Conservation (phyloP, 2,888 invertebrate species). For the Chaitophorus viminalis region DNA sequence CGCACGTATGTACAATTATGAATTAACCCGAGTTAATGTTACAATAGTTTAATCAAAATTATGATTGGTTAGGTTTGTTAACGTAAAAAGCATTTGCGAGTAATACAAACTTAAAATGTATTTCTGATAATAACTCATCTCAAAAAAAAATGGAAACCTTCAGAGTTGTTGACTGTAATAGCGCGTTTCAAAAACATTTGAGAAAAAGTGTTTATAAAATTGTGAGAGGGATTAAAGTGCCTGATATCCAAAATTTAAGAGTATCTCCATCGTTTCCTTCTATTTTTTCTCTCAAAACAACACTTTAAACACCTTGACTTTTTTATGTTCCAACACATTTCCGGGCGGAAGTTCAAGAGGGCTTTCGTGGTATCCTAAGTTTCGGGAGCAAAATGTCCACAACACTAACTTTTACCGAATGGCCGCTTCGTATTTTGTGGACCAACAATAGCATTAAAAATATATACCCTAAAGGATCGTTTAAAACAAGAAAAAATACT, state of each 20-base stretch:
- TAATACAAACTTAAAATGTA: no score
- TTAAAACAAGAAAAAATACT: slow-evolving; percentile 45
- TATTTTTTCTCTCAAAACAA: slow-evolving; percentile 38
- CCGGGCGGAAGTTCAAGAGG: slow-evolving; percentile 52
- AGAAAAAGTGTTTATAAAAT: slow-evolving; percentile 5
- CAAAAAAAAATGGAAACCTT: background rate
- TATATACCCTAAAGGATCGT: slow-evolving; percentile 40
- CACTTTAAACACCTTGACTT: slow-evolving; percentile 60
- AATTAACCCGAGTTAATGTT: no score
- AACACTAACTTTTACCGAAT: slow-evolving; percentile 54
- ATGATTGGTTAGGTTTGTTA: no score
- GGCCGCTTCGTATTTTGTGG: slow-evolving; percentile 36
- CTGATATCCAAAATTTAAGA: slow-evolving; percentile 50
- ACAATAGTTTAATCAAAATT: no score
- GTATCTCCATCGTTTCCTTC: slow-evolving; percentile 22
- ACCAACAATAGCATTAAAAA: slow-evolving; percentile 45
- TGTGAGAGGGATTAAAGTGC: slow-evolving; percentile 29
- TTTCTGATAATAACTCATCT: no score
- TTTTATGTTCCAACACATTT: slow-evolving; percentile 51
- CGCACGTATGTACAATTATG: no score
- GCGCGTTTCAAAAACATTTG: slow-evolving; percentile 26
- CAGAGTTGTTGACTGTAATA: slow-evolving; percentile 4
- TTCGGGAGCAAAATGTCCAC: slow-evolving; percentile 55
- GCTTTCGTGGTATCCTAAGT: slow-evolving; percentile 30
- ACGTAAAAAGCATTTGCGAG: no score